These are phyloP conservation scores for Chloebia gouldiae DNA, from an alignment of 2,113 vertebrate species.

Conservation along the genomic window DNA sequence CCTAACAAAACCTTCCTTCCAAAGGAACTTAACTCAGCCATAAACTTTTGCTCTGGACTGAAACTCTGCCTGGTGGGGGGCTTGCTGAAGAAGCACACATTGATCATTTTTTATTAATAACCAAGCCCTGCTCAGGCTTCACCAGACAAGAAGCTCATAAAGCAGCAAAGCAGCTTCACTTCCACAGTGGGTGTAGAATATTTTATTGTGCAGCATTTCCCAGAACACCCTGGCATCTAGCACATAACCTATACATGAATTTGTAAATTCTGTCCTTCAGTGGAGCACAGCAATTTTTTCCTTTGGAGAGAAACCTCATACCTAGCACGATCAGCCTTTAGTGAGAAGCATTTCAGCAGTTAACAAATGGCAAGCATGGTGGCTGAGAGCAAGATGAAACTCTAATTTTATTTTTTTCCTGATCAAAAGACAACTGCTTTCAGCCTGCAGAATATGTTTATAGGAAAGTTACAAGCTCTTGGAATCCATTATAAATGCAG, in stretches of 20 bases:
- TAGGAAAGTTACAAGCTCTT: neutral
- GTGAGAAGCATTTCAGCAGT: neutral
- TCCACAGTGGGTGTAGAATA: neutral
- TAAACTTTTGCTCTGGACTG: slow-evolving; percentile 35
- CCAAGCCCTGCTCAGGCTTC: neutral
- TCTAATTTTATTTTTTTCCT: neutral
- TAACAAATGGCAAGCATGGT: neutral
- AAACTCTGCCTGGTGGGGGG: slow-evolving; percentile 32
- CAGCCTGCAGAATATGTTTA: neutral
- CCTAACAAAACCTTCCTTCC: slow-evolving; percentile 51
- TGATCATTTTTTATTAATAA: slow-evolving; percentile 54
- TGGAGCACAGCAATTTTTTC: neutral
- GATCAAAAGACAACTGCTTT: slow-evolving; percentile 2
- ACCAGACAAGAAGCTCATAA: neutral
- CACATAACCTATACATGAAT: neutral
- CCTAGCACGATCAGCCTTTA: neutral
- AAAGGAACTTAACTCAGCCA: slow-evolving; percentile 9
- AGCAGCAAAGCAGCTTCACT: slow-evolving; percentile 1
- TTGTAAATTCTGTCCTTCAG: neutral
- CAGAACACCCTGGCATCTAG: neutral
- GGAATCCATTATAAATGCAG: slow-evolving; percentile 1
- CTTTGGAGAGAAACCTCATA: neutral
- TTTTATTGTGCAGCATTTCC: neutral
- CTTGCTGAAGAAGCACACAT: neutral
- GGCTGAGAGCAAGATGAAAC: neutral